phyloP scores from a whole-genome alignment of 1,140 invertebrate genomes.

The Conus ventricosus region DNA sequence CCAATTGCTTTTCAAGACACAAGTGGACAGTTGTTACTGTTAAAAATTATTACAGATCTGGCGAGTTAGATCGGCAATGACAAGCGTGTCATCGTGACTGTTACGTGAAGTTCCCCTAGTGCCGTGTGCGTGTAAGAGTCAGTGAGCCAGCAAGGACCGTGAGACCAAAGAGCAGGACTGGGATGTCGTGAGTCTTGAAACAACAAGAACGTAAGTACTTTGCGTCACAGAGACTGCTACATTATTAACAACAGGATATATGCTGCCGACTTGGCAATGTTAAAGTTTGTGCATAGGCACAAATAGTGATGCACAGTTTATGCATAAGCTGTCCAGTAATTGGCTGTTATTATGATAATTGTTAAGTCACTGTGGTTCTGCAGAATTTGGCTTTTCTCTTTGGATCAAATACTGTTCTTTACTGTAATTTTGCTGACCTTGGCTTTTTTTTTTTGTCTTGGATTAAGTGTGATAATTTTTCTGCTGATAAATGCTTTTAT shows the following conservation, averaged over 20 bases:
- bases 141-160: slow-evolving; percentile 85
- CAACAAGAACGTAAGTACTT: slow-evolving; percentile 58
- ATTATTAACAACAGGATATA: background rate
- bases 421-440: no score
- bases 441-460: no score
- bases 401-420: no score
- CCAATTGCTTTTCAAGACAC: no score
- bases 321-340: no score
- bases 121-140: slow-evolving; percentile 90
- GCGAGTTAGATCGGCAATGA: slow-evolving; percentile 82
- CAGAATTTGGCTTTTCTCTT: no score
- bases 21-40: background rate
- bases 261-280: background rate
- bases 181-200: slow-evolving; percentile 65
- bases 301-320: background rate
- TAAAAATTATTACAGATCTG: slow-evolving; percentile 77
- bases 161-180: slow-evolving; percentile 81
- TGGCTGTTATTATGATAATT: no score
- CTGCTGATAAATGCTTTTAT: no score
- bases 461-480: no score
- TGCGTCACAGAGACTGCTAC: background rate
- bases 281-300: background rate
- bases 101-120: slow-evolving; percentile 85
- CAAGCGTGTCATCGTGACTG: slow-evolving; percentile 80
- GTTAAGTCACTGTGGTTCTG: no score